Evolutionary conservation across 1,140 invertebrate genomes (phyloP).

Genomic region (Drosophila sturtevanti): DNA sequence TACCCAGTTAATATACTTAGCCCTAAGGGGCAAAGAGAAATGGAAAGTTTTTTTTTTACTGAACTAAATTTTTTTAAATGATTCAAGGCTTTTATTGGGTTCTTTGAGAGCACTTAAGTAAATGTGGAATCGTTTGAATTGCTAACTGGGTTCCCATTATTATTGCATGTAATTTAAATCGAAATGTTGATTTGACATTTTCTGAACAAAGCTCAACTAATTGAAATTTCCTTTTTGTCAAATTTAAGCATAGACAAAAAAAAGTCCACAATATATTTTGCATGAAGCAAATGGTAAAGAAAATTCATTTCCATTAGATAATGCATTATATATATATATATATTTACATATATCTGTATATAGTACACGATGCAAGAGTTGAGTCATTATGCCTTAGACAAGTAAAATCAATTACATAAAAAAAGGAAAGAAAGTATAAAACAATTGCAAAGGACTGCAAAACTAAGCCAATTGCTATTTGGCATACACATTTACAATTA

Average conservation of each 20-base stretch:
- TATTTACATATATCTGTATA: too few species aligned
- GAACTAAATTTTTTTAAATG: too few species aligned
- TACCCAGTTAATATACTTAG: too few species aligned
- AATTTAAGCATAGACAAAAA: neutral
- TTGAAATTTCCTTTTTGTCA: neutral
- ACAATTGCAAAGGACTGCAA: slow-evolving; percentile 9
- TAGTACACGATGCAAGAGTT: neutral
- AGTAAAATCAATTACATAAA: slow-evolving; percentile 4
- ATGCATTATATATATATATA: neutral
- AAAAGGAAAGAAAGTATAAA: neutral
- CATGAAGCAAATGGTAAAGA: slow-evolving; percentile 27
- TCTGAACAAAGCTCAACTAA: neutral
- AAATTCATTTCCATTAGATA: slow-evolving; percentile 22
- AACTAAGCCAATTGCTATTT: neutral
- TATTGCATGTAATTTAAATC: neutral
- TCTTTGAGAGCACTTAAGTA: neutral
- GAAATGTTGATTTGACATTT: neutral
- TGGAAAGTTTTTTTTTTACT: too few species aligned
- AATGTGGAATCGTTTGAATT: neutral
- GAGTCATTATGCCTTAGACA: neutral
- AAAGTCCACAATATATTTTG: neutral
- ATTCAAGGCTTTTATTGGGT: too few species aligned
- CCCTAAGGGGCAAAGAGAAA: too few species aligned
- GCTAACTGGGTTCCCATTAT: neutral
- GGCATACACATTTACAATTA: slow-evolving; percentile 10